phyloP scores from a whole-genome alignment of 2,113 vertebrate species.

The Centropristis striata region DNA sequence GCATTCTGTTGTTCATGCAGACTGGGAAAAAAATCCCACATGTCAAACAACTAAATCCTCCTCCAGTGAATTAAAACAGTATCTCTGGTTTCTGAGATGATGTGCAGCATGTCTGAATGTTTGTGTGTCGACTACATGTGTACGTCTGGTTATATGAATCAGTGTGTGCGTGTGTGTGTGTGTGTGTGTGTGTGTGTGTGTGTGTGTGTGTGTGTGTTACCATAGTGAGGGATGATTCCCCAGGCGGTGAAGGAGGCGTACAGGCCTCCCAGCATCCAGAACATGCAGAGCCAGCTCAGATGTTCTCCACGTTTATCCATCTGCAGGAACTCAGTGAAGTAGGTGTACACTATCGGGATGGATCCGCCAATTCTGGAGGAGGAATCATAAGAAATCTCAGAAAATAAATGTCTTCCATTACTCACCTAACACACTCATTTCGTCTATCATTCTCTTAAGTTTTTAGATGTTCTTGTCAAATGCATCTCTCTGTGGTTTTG shows the following conservation, averaged over 20 bases:
- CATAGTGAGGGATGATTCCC: constrained; percentile 98
- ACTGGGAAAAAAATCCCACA: neutral
- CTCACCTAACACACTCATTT: neutral
- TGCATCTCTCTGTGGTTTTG: too few species aligned
- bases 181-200: neutral
- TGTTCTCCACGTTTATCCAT: constrained; percentile 98
- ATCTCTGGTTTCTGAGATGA: neutral
- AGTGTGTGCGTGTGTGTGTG: neutral
- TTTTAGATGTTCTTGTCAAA: too few species aligned
- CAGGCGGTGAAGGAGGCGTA: constrained; percentile 97
- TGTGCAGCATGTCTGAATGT: neutral
- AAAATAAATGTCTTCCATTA: neutral
- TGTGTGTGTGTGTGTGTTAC: constrained; percentile 75
- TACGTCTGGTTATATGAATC: neutral
- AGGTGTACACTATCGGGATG: constrained; percentile 96
- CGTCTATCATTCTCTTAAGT: neutral
- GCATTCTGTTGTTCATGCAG: neutral
- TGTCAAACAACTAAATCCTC: neutral
- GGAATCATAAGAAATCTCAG: constrained; percentile 8
- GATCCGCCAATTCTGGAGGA: constrained; percentile 92
- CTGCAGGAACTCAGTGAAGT: constrained; percentile 97
- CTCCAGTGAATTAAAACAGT: neutral
- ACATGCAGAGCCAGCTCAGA: constrained; percentile 96
- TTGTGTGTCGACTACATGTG: neutral
- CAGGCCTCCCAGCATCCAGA: constrained; percentile 93